Conservation (phyloP, 2,888 invertebrate species). For the Drosophila bunnanda region DNA sequence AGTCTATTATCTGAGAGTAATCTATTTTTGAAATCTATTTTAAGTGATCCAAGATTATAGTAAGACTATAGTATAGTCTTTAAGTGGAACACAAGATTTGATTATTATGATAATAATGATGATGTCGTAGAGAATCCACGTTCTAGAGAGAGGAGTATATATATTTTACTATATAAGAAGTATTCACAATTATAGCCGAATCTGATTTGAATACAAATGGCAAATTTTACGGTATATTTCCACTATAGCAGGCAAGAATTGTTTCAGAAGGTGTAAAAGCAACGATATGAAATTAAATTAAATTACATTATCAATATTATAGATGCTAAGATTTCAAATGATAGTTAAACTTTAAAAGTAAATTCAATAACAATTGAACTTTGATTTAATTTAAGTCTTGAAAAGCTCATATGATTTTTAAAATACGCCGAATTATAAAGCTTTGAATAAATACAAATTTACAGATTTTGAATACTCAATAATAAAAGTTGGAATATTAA, state of each 20-base stretch:
- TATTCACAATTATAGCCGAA: background rate
- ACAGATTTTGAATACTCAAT: no score
- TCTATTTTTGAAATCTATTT: conserved; percentile 1
- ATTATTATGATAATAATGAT: no score
- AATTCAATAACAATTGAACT: background rate
- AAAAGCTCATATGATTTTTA: background rate
- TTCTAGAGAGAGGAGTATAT: no score
- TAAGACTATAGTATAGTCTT: background rate
- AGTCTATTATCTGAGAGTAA: background rate
- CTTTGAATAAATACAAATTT: background rate
- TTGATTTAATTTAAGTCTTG: background rate
- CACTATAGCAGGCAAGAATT: background rate
- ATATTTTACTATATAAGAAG: background rate
- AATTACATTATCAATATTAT: background rate
- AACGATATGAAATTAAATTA: background rate
- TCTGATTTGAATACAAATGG: conserved; percentile 1
- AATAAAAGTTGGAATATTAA: background rate
- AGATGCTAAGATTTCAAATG: background rate
- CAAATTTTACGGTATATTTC: background rate
- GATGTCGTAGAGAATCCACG: background rate
- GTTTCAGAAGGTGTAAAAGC: background rate
- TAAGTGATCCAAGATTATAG: background rate
- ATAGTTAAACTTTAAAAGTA: background rate
- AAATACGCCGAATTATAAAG: background rate
- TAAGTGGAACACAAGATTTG: no score